Conservation (phyloP, 1,140 invertebrate species). For the Orius insidiosus region DNA sequence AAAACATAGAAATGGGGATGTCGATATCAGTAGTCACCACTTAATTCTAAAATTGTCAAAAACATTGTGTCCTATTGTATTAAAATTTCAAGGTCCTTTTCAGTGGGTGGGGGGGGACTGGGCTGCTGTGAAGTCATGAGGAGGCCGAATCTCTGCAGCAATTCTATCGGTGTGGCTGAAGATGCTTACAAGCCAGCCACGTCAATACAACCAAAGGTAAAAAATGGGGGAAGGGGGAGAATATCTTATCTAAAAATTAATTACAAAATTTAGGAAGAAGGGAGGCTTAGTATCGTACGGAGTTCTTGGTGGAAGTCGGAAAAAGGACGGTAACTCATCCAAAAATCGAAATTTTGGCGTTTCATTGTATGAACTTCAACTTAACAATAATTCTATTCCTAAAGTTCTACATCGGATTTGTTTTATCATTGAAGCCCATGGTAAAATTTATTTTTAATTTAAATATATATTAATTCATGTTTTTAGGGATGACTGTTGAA, state of each 20-base stretch:
- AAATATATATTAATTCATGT: too few species aligned
- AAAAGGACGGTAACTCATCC: constrained; percentile 19
- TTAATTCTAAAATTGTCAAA: too few species aligned
- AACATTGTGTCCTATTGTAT: too few species aligned
- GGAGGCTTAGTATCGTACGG: constrained; percentile 13
- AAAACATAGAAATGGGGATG: too few species aligned
- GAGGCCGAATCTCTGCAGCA: constrained; percentile 18
- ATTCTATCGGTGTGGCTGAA: constrained; percentile 14
- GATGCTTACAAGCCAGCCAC: constrained; percentile 7
- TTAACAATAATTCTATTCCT: constrained; percentile 28
- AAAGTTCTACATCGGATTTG: constrained; percentile 30
- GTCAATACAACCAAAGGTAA: constrained; percentile 9
- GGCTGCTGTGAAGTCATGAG: constrained; percentile 19
- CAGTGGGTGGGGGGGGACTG: constrained; percentile 19
- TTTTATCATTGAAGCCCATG: constrained; percentile 28
- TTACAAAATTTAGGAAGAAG: constrained; percentile 8
- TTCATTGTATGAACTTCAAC: constrained; percentile 25
- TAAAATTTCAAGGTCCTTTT: constrained; percentile 3
- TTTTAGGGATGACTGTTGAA: constrained; percentile 25
- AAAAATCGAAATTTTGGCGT: constrained; percentile 22
- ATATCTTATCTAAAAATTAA: background rate
- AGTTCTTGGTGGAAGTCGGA: constrained; percentile 12
- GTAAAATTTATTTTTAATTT: constrained; percentile 8
- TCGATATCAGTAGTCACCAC: too few species aligned
- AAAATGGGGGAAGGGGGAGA: background rate